Conservation (phyloP, 2,888 invertebrate genomes). For the Silvanus unidentatus region DNA sequence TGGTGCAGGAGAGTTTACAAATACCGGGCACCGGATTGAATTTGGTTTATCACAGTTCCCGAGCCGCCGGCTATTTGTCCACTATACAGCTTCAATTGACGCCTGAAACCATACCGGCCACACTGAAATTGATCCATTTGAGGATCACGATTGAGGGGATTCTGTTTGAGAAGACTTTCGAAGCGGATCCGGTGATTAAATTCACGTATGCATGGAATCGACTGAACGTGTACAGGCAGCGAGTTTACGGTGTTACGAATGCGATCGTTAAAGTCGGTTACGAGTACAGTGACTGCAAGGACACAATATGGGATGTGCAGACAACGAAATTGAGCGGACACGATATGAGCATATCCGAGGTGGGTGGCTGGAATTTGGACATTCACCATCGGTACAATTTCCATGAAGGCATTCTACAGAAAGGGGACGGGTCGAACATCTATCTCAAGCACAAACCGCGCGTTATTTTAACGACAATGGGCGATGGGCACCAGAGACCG, state of each 20-base stretch:
- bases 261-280: constrained; percentile 95
- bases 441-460: constrained; percentile 90
- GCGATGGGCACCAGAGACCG: constrained; percentile 84
- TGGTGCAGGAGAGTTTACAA: constrained; percentile 89
- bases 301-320: constrained; percentile 93
- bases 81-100: constrained; percentile 89
- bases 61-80: constrained; percentile 88
- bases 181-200: constrained; percentile 93
- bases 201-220: constrained; percentile 98
- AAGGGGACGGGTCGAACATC: constrained; percentile 94
- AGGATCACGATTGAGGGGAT: constrained; percentile 93
- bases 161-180: constrained; percentile 85
- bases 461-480: constrained; percentile 85
- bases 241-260: constrained; percentile 93
- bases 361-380: constrained; percentile 96
- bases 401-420: constrained; percentile 96
- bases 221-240: constrained; percentile 89
- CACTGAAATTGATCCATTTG: constrained; percentile 82
- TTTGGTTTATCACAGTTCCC: constrained; percentile 92
- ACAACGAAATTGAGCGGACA: constrained; percentile 92
- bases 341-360: constrained; percentile 94
- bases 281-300: constrained; percentile 86
- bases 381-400: constrained; percentile 97
- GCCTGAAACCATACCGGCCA: constrained; percentile 73
- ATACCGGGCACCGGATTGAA: constrained; percentile 94